These are phyloP conservation scores for Eugnorisma glareosa DNA, from an alignment of 2,888 invertebrate species.

Conservation along the genomic window DNA sequence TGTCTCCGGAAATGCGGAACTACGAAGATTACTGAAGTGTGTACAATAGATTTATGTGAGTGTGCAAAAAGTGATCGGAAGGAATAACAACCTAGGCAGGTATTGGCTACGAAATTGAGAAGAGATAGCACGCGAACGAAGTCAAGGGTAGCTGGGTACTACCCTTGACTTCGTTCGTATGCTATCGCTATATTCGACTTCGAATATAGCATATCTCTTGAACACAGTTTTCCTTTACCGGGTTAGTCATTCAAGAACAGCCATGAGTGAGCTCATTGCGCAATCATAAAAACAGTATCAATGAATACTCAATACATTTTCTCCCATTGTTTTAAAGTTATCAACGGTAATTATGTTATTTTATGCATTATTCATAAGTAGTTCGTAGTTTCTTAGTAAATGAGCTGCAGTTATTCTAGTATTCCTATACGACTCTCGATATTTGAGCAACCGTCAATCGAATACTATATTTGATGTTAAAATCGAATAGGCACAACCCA, in stretches of 20 bases:
- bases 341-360: slow-evolving; percentile 31
- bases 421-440: background rate
- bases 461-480: background rate
- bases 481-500: background rate
- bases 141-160: slow-evolving; percentile 9
- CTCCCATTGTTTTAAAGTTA: slow-evolving; percentile 56
- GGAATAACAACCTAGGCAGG: background rate
- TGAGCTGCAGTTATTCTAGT: background rate
- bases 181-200: too few species aligned
- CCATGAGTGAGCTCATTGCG: slow-evolving; percentile 40
- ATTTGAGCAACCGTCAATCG: background rate
- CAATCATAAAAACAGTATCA: slow-evolving; percentile 56
- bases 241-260: slow-evolving; percentile 31
- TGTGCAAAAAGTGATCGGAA: background rate
- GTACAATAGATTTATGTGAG: background rate
- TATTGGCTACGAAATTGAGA: background rate
- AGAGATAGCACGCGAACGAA: background rate
- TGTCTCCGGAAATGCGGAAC: slow-evolving; percentile 11
- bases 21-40: background rate
- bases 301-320: slow-evolving; percentile 56
- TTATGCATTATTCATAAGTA: slow-evolving; percentile 27
- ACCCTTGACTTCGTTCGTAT: too few species aligned
- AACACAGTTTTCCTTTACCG: background rate
- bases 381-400: background rate
- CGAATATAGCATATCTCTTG: slow-evolving; percentile 10